phyloP scores from a whole-genome alignment of 2,888 invertebrate genomes.

The Limnephilus rhombicus region DNA sequence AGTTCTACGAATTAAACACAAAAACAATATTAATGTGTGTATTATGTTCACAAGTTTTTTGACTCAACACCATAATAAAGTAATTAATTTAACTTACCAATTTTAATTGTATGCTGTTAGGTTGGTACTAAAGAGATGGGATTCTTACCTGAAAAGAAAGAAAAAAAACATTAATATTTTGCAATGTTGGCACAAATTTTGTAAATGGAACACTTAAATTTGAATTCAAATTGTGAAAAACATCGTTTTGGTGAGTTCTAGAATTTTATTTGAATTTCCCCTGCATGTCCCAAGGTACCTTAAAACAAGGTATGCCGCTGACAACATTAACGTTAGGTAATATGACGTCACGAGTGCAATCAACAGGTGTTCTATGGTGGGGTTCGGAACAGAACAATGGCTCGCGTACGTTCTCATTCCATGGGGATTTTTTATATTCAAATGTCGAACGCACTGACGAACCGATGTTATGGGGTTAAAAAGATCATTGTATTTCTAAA shows the following conservation, averaged over 20 bases:
- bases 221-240: too few relatives aligned
- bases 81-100: background rate
- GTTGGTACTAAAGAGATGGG: background rate
- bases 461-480: background rate
- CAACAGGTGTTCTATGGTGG: conserved; percentile 41
- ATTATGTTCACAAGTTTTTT: too few relatives aligned
- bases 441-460: conserved; percentile 49
- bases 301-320: background rate
- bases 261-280: background rate
- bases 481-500: background rate
- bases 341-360: conserved; percentile 42
- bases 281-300: background rate
- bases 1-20: too few relatives aligned
- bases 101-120: background rate
- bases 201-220: background rate
- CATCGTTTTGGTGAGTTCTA: background rate
- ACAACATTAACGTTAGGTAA: conserved; percentile 23
- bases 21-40: too few relatives aligned
- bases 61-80: too few relatives aligned
- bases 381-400: conserved; percentile 23
- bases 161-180: conserved; percentile 29
- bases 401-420: conserved; percentile 36
- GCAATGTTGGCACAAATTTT: background rate
- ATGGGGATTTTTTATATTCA: conserved; percentile 49
- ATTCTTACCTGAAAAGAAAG: conserved; percentile 48